Percentiles rank a stretch among this genome's conserved stretches.
These are phyloP conservation scores for Pampus argenteus DNA, from an alignment of 2,797 vertebrate genomes.

Conservation along the genomic window DNA sequence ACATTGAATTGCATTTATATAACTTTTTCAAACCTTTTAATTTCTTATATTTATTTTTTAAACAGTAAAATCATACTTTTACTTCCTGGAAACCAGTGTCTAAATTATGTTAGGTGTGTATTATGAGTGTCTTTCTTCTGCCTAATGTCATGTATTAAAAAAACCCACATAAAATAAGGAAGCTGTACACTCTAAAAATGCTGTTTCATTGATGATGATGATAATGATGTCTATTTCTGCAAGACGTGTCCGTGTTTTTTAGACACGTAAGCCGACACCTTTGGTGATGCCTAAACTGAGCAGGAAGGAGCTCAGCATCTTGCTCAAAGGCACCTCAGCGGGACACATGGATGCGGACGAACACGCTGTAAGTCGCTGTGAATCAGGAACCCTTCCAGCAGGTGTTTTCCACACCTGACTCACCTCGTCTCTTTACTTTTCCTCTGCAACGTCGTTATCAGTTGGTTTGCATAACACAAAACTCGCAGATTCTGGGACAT, in stretches of 20 bases:
- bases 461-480: conserved; percentile 44
- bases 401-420: conserved; percentile 45
- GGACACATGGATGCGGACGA: conserved; percentile 7
- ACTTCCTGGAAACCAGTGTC: neutral
- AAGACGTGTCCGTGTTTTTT: neutral
- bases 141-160: neutral
- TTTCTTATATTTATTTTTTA: neutral
- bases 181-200: conserved; percentile 16
- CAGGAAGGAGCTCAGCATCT: neutral
- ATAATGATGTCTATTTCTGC: neutral
- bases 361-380: conserved; percentile 31
- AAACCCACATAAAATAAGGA: conserved; percentile 28
- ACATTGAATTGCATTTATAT: no score
- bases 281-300: neutral
- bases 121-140: neutral
- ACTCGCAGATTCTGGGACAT: neutral
- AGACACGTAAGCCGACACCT: neutral
- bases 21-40: no score
- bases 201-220: conserved; percentile 49
- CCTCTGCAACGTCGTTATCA: conserved; percentile 55
- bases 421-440: conserved; percentile 50
- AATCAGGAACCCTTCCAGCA: conserved; percentile 36
- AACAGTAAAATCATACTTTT: neutral
- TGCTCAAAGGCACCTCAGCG: neutral
- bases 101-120: neutral